phyloP scores from a whole-genome alignment of 2,888 invertebrate genomes.

The Tipula vernalis region DNA sequence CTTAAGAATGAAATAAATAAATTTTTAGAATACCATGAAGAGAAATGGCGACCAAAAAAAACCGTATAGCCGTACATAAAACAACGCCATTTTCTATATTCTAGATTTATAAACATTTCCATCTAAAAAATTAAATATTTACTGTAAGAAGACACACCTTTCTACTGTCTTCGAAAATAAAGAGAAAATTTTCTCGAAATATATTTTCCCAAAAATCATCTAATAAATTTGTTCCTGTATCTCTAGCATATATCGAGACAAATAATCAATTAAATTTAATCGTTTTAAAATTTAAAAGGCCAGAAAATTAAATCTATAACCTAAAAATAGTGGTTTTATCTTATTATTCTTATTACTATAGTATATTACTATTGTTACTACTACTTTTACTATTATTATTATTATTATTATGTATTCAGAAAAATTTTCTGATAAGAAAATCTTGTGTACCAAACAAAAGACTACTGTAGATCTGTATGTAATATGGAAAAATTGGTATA shows the following conservation, averaged over 20 bases:
- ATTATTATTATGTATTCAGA: background rate
- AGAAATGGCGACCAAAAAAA: too few relatives aligned
- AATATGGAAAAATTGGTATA: background rate
- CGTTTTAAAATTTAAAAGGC: background rate
- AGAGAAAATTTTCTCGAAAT: background rate
- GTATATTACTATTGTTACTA: background rate
- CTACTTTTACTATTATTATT: background rate
- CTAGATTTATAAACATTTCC: background rate
- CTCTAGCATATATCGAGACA: background rate
- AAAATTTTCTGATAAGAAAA: background rate
- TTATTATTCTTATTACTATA: background rate
- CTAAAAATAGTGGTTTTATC: background rate
- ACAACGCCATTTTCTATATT: background rate
- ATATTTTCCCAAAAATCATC: background rate
- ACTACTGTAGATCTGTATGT: background rate
- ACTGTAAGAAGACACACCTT: background rate
- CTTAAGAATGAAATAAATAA: too few relatives aligned
- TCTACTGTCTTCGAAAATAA: background rate
- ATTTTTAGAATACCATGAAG: too few relatives aligned
- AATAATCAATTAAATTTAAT: background rate
- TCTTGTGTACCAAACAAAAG: background rate
- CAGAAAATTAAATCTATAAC: slow-evolving; percentile 4
- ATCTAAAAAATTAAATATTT: background rate
- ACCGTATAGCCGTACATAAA: background rate
- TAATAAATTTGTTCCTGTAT: background rate